phyloP scores from a whole-genome alignment of 1,140 invertebrate species.

The Scylla paramamosain region DNA sequence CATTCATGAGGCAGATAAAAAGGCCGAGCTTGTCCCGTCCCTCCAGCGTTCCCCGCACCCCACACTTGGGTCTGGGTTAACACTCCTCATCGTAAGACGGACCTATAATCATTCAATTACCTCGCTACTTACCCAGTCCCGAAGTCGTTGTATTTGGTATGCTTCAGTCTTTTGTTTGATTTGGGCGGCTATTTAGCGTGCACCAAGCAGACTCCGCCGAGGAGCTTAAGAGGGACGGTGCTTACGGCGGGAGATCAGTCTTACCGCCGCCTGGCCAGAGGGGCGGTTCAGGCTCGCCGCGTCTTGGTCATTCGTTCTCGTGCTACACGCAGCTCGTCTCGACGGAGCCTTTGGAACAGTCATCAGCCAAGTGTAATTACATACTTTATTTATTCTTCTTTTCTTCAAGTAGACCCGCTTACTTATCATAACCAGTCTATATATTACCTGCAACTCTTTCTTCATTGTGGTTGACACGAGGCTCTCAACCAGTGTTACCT shows the following conservation, averaged over 20 bases:
- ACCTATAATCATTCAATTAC: conserved; percentile 74
- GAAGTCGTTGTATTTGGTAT: conserved; percentile 74
- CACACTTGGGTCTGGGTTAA: conserved; percentile 58
- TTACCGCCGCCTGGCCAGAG: not conserved
- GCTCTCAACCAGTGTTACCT: not conserved
- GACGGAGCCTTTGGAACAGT: conserved; percentile 71
- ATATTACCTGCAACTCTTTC: conserved; percentile 74
- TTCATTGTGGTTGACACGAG: conserved; percentile 57
- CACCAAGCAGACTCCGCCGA: conserved; percentile 46
- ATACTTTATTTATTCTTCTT: conserved; percentile 75
- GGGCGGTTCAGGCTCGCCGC: conserved; percentile 2
- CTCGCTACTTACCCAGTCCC: conserved; percentile 69
- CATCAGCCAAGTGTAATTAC: conserved; percentile 74
- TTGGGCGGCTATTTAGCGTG: conserved; percentile 72
- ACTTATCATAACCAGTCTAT: conserved; percentile 75
- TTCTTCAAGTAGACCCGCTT: conserved; percentile 75
- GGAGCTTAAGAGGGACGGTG: not conserved
- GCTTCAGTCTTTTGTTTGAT: conserved; percentile 74
- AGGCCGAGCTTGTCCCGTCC: conserved; percentile 33
- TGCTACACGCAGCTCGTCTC: conserved; percentile 38
- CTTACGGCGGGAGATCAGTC: conserved; percentile 32
- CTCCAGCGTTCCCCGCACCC: conserved; percentile 44
- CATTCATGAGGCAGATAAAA: conserved; percentile 65
- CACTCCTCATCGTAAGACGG: conserved; percentile 67
- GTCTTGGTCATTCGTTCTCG: conserved; percentile 37